phyloP scores from a whole-genome alignment of 2,113 vertebrate genomes.

The Myrmecobius fasciatus region DNA sequence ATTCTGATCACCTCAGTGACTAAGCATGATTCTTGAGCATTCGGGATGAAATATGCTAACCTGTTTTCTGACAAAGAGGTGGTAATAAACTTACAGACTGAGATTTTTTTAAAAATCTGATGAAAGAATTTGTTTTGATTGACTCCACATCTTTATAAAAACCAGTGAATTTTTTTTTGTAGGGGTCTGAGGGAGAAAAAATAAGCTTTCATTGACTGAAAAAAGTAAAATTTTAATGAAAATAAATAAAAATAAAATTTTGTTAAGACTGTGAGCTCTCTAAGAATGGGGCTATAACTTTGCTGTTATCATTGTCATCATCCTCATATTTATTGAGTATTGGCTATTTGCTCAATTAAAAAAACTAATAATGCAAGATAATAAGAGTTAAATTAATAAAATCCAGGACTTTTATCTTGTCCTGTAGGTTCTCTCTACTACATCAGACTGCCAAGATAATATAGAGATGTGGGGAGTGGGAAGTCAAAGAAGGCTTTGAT shows the following conservation, averaged over 20 bases:
- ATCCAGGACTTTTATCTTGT: not conserved
- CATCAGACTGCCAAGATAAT: not conserved
- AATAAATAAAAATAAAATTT: not conserved
- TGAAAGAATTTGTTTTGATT: not conserved
- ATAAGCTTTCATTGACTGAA: not conserved
- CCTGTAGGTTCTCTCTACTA: not conserved
- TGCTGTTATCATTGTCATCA: not conserved
- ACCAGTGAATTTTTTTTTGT: not conserved
- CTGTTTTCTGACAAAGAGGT: not conserved
- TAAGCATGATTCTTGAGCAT: not conserved
- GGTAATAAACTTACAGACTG: not conserved
- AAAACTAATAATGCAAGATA: not conserved
- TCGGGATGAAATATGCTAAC: not conserved
- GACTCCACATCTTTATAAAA: not conserved
- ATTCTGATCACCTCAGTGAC: not conserved
- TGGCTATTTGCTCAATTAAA: not conserved
- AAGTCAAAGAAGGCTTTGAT: not conserved
- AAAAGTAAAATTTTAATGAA: not conserved
- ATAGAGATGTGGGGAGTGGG: not conserved
- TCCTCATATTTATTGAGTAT: not conserved
- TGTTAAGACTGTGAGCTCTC: not conserved
- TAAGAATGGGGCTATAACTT: not conserved
- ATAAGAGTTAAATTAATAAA: not conserved
- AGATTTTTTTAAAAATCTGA: not conserved
- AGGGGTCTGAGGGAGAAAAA: not conserved